Evolutionary conservation across 1,140 invertebrate genomes (phyloP).

Genomic region (Zaprionus camerounensis): DNA sequence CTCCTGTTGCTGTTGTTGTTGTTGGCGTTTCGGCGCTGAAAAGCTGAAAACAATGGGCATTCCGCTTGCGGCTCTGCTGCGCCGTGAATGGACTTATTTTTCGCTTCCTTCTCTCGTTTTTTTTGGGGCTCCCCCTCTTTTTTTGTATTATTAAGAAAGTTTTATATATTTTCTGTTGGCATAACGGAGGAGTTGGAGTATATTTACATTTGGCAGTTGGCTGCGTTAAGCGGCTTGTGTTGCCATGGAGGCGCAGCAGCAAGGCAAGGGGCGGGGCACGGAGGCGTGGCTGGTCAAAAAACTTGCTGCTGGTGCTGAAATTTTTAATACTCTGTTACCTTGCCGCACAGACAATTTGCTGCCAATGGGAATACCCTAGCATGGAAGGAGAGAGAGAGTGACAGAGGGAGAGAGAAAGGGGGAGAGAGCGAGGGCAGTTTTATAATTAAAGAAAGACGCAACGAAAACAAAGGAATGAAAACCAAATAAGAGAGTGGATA

Average conservation of each 20-base stretch:
- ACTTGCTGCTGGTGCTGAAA: conserved; percentile 68
- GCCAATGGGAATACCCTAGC: conserved; percentile 65
- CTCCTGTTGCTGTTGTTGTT: conserved; percentile 17
- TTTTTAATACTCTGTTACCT: conserved; percentile 80
- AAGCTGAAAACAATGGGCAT: conserved; percentile 80
- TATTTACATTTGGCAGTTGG: conserved; percentile 81
- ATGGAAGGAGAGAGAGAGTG: neutral
- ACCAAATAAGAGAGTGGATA: conserved; percentile 63
- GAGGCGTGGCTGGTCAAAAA: conserved; percentile 58
- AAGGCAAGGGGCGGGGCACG: conserved; percentile 17
- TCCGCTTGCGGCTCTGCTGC: conserved; percentile 77
- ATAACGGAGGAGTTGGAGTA: conserved; percentile 64
- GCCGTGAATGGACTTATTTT: conserved; percentile 64
- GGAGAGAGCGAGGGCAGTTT: conserved; percentile 28
- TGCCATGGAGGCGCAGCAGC: conserved; percentile 52
- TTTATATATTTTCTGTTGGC: conserved; percentile 75
- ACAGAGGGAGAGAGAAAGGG: too few species aligned
- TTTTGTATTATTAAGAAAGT: conserved; percentile 80
- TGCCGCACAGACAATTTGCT: conserved; percentile 76
- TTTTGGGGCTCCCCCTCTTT: conserved; percentile 8
- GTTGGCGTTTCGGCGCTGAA: conserved; percentile 72
- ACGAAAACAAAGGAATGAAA: conserved; percentile 65
- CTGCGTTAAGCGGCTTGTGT: conserved; percentile 78
- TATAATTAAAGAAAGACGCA: conserved; percentile 73
- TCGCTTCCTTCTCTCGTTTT: conserved; percentile 36